Conservation (phyloP, 1,140 invertebrate species). For the Drosophila pseudoobscura region DNA sequence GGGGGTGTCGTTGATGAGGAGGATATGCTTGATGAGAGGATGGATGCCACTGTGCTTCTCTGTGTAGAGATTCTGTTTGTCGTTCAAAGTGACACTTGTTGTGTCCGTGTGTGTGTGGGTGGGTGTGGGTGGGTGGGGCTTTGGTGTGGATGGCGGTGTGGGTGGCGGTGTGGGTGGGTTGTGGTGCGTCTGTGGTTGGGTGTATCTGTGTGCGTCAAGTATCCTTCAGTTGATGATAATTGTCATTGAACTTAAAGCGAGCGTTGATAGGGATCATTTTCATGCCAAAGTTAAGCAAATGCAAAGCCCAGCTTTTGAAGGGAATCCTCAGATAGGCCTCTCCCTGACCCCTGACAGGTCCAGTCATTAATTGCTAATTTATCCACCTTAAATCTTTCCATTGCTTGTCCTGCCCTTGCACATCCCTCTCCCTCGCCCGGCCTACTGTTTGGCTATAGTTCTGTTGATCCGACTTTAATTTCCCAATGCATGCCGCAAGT, state of each 20-base stretch:
- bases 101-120: not conserved
- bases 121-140: not conserved
- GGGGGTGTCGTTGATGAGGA: constrained; percentile 23
- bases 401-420: too few species aligned
- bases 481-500: constrained; percentile 1
- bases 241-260: constrained; percentile 17
- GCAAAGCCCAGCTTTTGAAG: too few species aligned
- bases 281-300: constrained; percentile 1
- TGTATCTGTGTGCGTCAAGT: constrained; percentile 7
- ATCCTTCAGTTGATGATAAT: constrained; percentile 29
- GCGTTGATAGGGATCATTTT: constrained; percentile 7
- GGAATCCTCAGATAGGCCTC: too few species aligned
- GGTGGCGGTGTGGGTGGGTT: not conserved
- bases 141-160: too few species aligned
- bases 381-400: too few species aligned
- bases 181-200: too few species aligned
- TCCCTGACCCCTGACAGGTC: too few species aligned
- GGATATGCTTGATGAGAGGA: constrained; percentile 18
- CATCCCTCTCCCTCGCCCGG: too few species aligned
- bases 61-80: constrained; percentile 21
- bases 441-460: too few species aligned
- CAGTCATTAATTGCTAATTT: too few species aligned
- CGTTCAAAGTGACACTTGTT: constrained; percentile 30
- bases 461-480: too few species aligned
- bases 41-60: constrained; percentile 14